Conservation (phyloP, 2,797 vertebrate genomes). For the Thaleichthys pacificus region DNA sequence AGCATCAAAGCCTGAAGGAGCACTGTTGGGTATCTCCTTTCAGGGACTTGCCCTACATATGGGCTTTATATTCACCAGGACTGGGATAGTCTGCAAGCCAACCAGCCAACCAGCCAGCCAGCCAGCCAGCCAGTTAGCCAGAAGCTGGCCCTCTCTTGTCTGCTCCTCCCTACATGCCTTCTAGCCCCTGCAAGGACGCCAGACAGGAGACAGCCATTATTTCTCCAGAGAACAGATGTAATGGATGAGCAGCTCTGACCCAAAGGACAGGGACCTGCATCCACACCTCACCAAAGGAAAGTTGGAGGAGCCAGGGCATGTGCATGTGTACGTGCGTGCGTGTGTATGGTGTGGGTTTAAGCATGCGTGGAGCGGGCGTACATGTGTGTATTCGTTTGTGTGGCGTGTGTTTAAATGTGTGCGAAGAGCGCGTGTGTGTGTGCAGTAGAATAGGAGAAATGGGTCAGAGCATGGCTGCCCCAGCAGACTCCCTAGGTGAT, state of each 20-base stretch:
- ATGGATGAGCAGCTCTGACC: slow-evolving; percentile 76
- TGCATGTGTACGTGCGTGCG: slow-evolving; percentile 39
- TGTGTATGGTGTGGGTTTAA: background rate
- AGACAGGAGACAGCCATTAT: slow-evolving; percentile 65
- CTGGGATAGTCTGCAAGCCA: slow-evolving; percentile 26
- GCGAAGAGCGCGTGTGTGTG: slow-evolving; percentile 50
- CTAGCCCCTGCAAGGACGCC: slow-evolving; percentile 36
- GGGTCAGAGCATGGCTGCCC: slow-evolving; percentile 73
- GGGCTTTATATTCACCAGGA: slow-evolving; percentile 75
- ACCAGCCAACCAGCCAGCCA: slow-evolving; percentile 42
- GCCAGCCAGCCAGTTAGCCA: slow-evolving; percentile 48
- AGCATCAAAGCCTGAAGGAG: slow-evolving; percentile 79
- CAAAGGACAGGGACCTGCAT: slow-evolving; percentile 53
- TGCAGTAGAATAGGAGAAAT: slow-evolving; percentile 69
- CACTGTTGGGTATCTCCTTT: slow-evolving; percentile 74
- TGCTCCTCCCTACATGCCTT: slow-evolving; percentile 63
- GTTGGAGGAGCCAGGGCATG: slow-evolving; percentile 36
- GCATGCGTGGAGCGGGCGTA: too few species aligned
- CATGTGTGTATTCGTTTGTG: background rate
- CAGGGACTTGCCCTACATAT: slow-evolving; percentile 74
- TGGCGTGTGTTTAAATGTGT: background rate
- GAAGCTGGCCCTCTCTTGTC: slow-evolving; percentile 47
- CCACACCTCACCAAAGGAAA: slow-evolving; percentile 52
- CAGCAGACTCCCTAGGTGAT: slow-evolving; percentile 74
- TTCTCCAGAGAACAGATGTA: slow-evolving; percentile 70